phyloP scores from a whole-genome alignment of 2,888 invertebrate genomes.

The Eutolmus rufibarbis region DNA sequence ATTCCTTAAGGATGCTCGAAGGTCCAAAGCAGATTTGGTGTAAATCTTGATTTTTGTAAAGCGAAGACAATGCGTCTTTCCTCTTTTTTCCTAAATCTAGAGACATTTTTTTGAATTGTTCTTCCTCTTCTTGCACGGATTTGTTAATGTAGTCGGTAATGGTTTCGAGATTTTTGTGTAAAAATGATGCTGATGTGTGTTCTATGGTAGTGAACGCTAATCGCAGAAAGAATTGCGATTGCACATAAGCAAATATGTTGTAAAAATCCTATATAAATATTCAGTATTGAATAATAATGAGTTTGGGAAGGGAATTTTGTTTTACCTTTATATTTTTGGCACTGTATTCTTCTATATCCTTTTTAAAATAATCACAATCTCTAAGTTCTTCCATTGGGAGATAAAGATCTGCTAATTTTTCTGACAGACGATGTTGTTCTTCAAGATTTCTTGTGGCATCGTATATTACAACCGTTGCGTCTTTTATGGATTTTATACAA shows the following conservation, averaged over 20 bases:
- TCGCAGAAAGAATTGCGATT: slow-evolving; percentile 60
- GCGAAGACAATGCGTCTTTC: slow-evolving; percentile 54
- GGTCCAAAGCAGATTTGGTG: slow-evolving; percentile 51
- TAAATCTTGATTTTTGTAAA: slow-evolving; percentile 50
- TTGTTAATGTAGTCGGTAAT: slow-evolving; percentile 56
- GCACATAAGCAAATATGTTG: slow-evolving; percentile 62
- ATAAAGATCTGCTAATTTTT: slow-evolving; percentile 55
- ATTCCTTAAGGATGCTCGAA: slow-evolving; percentile 58
- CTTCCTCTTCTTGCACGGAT: slow-evolving; percentile 58
- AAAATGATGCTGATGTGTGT: slow-evolving; percentile 55
- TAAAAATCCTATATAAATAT: slow-evolving; percentile 57
- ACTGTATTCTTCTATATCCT: slow-evolving; percentile 59
- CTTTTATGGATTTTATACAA: slow-evolving; percentile 60
- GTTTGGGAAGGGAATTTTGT: neutral
- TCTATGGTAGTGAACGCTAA: slow-evolving; percentile 58
- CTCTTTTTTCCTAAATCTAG: slow-evolving; percentile 55
- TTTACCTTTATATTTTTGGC: slow-evolving; percentile 60
- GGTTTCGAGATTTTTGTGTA: slow-evolving; percentile 55
- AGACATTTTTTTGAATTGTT: slow-evolving; percentile 57
- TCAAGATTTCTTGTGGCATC: slow-evolving; percentile 60
- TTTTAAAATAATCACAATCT: slow-evolving; percentile 60
- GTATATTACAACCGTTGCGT: slow-evolving; percentile 59
- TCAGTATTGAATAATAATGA: neutral
- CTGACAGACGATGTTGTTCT: slow-evolving; percentile 54
- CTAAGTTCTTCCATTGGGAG: slow-evolving; percentile 60